Evolutionary conservation across 2,797 vertebrate genomes (phyloP).

Genomic region (Enteromius viviparus): DNA sequence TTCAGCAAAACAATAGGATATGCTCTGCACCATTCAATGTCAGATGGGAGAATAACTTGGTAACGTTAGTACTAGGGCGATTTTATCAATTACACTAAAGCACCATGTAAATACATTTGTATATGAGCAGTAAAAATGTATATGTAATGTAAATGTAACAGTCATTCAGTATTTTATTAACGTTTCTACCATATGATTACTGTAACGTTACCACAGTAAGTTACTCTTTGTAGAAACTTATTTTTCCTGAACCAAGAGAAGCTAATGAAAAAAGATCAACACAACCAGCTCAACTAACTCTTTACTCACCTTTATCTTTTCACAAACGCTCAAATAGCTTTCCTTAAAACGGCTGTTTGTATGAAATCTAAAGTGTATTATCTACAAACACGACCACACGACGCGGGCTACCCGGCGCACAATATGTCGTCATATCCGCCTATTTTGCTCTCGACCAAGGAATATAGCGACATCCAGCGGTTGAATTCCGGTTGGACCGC

Average conservation of each 20-base stretch:
- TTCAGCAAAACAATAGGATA: not conserved
- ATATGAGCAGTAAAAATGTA: not conserved
- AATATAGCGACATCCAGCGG: slow-evolving; percentile 37
- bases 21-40: not conserved
- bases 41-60: not conserved
- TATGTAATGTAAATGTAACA: too few species aligned
- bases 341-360: not conserved
- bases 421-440: slow-evolving; percentile 43
- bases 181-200: not conserved
- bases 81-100: not conserved
- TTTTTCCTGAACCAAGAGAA: not conserved
- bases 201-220: not conserved
- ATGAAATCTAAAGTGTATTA: not conserved
- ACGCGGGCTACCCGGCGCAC: slow-evolving; percentile 28
- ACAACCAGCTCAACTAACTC: not conserved
- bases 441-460: not conserved
- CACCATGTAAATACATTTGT: not conserved
- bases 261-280: not conserved
- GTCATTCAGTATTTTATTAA: not conserved
- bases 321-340: not conserved
- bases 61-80: too few species aligned
- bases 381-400: slow-evolving; percentile 28
- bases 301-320: not conserved
- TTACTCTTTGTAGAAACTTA: not conserved
- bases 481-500: not conserved